Percentiles rank a stretch among this genome's conserved stretches.
Conservation (phyloP, 2,888 invertebrate species). For the Rapana venosa region DNA sequence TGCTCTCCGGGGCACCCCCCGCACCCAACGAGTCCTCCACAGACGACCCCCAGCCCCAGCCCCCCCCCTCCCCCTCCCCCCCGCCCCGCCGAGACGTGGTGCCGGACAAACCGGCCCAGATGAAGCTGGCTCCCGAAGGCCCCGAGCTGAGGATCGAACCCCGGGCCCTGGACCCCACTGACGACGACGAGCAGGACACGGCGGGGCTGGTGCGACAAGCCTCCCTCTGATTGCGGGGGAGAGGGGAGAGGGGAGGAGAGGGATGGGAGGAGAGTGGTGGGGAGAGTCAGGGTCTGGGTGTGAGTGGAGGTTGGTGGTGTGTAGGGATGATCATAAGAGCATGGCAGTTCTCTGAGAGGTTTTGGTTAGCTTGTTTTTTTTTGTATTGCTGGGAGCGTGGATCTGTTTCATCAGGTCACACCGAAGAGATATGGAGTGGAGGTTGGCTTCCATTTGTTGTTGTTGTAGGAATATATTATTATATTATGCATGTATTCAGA, state of each 20-base stretch:
- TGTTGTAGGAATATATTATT: too few relatives aligned
- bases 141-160: slow-evolving; percentile 31
- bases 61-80: slow-evolving; percentile 12
- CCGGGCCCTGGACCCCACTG: slow-evolving; percentile 54
- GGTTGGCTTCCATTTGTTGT: too few relatives aligned
- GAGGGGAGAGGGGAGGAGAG: background rate
- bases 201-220: slow-evolving; percentile 55
- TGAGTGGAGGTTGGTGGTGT: too few relatives aligned
- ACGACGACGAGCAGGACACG: slow-evolving; percentile 57
- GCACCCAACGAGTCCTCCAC: slow-evolving; percentile 32
- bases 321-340: background rate
- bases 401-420: too few relatives aligned
- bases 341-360: background rate
- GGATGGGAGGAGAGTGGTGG: background rate
- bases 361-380: background rate
- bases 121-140: background rate
- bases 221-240: slow-evolving; percentile 40
- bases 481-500: too few relatives aligned
- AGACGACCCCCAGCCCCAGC: slow-evolving; percentile 20
- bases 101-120: slow-evolving; percentile 28
- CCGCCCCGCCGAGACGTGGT: slow-evolving; percentile 20
- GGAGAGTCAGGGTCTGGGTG: too few relatives aligned
- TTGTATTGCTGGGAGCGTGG: background rate
- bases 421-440: too few relatives aligned
- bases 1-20: slow-evolving; percentile 29